Base-by-base conservation (phyloP, 2,888 invertebrate genomes). In the Heliconius charithonia region DNA sequence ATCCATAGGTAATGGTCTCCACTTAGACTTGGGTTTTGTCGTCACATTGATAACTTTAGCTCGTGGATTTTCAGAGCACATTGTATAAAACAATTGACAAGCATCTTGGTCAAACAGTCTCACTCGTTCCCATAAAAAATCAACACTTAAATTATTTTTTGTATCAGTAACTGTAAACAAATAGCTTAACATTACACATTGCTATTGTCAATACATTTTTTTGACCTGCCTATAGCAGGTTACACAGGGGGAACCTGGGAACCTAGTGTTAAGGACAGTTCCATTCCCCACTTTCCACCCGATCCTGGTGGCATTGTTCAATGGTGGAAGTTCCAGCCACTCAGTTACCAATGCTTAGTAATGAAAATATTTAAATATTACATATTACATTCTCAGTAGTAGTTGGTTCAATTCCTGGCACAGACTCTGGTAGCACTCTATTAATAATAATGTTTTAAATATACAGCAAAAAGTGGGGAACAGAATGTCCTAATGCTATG, bases 1-100 rank as follows among this genome's bases (percentile, higher is more conserved):
- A 88, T 99, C 99, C 84, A 99, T 93, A 4, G 99, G 98, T 77
- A 97, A 90, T 3, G 99, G 99, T 82, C 99, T 96, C 99, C 99
- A 99, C 92, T 99, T 99, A 81, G 96, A 97, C 92, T 99, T 99
- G 0, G 98, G 98, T 91, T 98, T 98, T 72, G 97, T 97, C 75
- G 96, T 96, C 4, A 98, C 97, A 83, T 96, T 96, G 77, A 96
- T 95, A 0, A 99, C 98, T 6, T 94, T 97, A 0, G 98, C 98
- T 9, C 89, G 91, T 0, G 97, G 97, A 83, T 96, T 96, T 86
- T 98, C 97, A 73, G 96, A 87, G 85, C 98, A 98, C n/a, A 97
- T 95, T 82, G 98, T 97, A 85, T 97, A 96, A 76, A 98, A 95
- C 37, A 97, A 96, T 87, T 97, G 96, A 86, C 98, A 98, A 0